phyloP scores from a whole-genome alignment of 2,113 vertebrate species.

The Clarias macrocephalus region DNA sequence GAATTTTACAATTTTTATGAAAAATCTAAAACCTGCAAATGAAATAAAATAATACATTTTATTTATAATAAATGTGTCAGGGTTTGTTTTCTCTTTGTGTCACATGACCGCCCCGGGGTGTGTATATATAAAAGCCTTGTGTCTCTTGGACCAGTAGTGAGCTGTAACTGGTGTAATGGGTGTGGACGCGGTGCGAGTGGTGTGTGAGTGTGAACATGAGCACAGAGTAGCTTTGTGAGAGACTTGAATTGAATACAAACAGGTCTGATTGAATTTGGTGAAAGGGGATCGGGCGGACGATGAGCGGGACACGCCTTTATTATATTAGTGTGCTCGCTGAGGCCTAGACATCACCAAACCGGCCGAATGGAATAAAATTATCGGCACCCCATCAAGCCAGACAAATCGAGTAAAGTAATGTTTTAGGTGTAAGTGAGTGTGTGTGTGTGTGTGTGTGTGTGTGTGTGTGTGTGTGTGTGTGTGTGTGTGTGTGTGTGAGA shows the following conservation, averaged over 20 bases:
- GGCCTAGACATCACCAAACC: neutral
- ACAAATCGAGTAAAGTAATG: conserved; percentile 33
- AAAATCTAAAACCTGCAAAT: no score
- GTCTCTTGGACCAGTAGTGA: neutral
- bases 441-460: conserved; percentile 26
- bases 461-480: conserved; percentile 13
- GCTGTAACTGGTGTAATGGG: neutral
- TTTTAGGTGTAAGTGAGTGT: conserved; percentile 6
- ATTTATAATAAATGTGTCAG: no score
- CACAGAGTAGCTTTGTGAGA: neutral
- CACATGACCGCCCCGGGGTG: accelerated
- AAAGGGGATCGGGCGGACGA: neutral
- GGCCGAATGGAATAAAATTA: conserved; percentile 32
- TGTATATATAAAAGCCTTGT: neutral
- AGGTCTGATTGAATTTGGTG: conserved; percentile 20
- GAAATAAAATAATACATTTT: no score
- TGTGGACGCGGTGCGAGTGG: neutral
- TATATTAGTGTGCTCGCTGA: conserved; percentile 19
- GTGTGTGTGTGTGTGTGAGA: neutral
- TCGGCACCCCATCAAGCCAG: conserved; percentile 33
- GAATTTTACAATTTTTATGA: no score
- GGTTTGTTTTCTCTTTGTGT: neutral
- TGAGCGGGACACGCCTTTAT: conserved; percentile 15
- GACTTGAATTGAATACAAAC: conserved; percentile 17
- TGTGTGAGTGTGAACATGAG: neutral